Evolutionary conservation across 2,797 vertebrate genomes (phyloP).

Genomic region (Enteromius trimaculatus): DNA sequence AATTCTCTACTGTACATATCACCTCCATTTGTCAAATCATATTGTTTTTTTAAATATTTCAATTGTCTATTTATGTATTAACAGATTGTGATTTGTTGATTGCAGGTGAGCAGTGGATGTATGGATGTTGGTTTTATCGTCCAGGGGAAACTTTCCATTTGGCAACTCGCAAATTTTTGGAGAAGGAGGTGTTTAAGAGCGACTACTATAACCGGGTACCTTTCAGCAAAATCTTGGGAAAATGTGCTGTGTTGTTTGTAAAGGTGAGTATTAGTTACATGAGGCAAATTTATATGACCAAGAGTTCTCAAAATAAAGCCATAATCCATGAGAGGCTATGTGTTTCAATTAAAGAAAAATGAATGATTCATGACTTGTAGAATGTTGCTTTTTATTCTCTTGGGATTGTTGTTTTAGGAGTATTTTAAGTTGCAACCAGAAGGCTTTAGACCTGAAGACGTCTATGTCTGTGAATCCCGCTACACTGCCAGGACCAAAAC

Average conservation of each 20-base stretch:
- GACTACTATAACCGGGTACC: slow-evolving; percentile 94
- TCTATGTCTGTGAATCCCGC: slow-evolving; percentile 95
- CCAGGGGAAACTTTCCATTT: slow-evolving; percentile 97
- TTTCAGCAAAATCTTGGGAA: slow-evolving; percentile 92
- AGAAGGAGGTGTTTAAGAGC: slow-evolving; percentile 98
- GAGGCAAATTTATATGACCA: background rate
- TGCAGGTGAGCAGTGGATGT: slow-evolving; percentile 94
- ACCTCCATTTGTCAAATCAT: background rate
- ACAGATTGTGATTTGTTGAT: slow-evolving; percentile 24
- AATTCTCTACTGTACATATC: background rate
- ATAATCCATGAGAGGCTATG: background rate
- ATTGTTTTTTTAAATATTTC: background rate
- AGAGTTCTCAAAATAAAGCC: background rate
- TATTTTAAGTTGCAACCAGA: slow-evolving; percentile 97
- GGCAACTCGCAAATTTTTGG: slow-evolving; percentile 95
- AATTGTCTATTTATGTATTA: background rate
- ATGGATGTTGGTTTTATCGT: slow-evolving; percentile 98
- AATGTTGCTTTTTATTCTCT: background rate
- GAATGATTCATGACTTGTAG: background rate
- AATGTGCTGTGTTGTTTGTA: slow-evolving; percentile 97
- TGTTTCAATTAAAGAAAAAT: background rate
- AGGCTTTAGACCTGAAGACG: slow-evolving; percentile 88
- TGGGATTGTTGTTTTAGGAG: slow-evolving; percentile 76
- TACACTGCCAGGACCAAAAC: slow-evolving; percentile 91
- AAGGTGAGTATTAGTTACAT: slow-evolving; percentile 79